Conservation (phyloP, 2,113 vertebrate species). For the Gnathonemus longibarbis region DNA sequence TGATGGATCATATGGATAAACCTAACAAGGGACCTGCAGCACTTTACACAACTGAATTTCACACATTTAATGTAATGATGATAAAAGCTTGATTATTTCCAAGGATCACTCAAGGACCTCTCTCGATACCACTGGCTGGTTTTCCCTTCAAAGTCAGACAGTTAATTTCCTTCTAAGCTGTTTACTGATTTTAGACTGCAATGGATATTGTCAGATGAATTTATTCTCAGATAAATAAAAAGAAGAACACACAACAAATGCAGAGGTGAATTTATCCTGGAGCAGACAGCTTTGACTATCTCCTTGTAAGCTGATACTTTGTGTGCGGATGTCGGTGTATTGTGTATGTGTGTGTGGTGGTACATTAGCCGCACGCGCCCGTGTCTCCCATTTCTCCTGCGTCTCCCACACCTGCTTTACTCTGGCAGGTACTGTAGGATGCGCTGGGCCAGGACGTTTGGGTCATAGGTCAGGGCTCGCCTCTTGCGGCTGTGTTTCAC, state of each 20-base stretch:
- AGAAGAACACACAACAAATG: slow-evolving; percentile 6
- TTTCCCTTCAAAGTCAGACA: background rate
- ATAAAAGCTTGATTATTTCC: background rate
- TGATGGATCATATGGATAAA: background rate
- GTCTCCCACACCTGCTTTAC: slow-evolving; percentile 26
- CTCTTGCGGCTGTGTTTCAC: slow-evolving; percentile 32
- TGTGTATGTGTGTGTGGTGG: background rate
- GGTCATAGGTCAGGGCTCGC: slow-evolving; percentile 48
- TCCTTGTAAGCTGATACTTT: slow-evolving; percentile 15
- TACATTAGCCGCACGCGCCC: background rate
- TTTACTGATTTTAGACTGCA: background rate
- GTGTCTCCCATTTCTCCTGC: background rate
- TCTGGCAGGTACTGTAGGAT: slow-evolving; percentile 56
- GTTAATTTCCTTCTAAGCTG: background rate
- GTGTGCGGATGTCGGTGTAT: background rate
- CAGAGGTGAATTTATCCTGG: slow-evolving; percentile 9
- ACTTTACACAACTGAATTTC: background rate
- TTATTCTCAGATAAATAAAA: slow-evolving; percentile 6
- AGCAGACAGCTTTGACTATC: slow-evolving; percentile 18
- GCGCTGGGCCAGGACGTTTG: slow-evolving; percentile 52
- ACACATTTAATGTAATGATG: background rate
- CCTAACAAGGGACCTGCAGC: background rate
- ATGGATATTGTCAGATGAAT: slow-evolving; percentile 12
- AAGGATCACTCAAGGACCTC: background rate
- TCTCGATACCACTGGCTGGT: background rate